These are phyloP conservation scores for Adelosebastes latens DNA, from an alignment of 2,797 vertebrate species.

Conservation along the genomic window DNA sequence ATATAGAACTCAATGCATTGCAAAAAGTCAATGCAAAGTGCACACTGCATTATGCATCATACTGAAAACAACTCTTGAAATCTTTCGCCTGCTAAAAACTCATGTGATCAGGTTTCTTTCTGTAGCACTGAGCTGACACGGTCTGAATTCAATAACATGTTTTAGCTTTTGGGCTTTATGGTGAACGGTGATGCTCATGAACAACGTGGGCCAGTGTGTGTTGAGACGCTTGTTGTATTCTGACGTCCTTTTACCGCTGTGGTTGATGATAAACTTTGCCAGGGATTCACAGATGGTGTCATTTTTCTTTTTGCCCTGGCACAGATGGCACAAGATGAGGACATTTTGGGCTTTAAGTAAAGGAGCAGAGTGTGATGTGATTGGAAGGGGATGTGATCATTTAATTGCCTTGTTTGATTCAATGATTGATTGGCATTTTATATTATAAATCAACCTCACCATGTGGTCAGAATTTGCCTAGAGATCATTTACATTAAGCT, in stretches of 20 bases:
- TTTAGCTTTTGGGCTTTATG: neutral
- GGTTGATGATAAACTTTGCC: slow-evolving; percentile 34
- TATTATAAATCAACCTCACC: neutral
- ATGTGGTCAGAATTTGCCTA: neutral
- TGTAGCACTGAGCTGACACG: neutral
- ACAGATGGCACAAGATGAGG: slow-evolving; percentile 51
- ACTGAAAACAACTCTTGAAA: neutral
- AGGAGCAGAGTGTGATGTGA: slow-evolving; percentile 12
- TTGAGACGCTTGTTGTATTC: neutral
- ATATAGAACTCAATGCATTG: neutral
- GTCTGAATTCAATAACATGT: neutral
- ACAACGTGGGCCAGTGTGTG: neutral
- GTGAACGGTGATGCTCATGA: neutral
- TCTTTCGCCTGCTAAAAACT: neutral
- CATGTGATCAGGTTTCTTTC: neutral
- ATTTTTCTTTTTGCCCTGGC: slow-evolving; percentile 39
- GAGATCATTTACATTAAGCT: neutral
- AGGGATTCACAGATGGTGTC: slow-evolving; percentile 64
- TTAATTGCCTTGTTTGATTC: slow-evolving; percentile 15
- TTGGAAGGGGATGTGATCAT: neutral
- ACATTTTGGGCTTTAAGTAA: slow-evolving; percentile 14
- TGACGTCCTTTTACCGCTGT: slow-evolving; percentile 2
- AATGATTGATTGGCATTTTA: neutral
- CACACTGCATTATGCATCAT: neutral
- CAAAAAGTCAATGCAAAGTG: neutral